phyloP scores from a whole-genome alignment of 2,888 invertebrate genomes.

The Terebella lapidaria region DNA sequence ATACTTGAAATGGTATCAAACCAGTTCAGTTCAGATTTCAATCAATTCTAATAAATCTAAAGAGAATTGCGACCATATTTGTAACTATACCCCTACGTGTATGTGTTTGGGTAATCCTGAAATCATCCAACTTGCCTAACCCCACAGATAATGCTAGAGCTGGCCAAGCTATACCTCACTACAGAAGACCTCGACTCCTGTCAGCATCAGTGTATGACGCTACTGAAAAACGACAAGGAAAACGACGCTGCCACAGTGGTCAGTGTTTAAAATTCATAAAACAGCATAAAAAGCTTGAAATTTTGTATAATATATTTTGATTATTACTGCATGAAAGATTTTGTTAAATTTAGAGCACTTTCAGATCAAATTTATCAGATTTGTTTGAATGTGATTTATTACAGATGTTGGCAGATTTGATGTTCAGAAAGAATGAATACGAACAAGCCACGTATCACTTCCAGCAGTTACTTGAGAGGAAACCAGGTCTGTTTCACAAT shows the following conservation, averaged over 20 bases:
- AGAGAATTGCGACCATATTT: too few relatives aligned
- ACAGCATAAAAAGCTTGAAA: neutral
- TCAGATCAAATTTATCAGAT: neutral
- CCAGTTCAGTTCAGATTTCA: too few relatives aligned
- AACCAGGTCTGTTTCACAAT: conserved; percentile 40
- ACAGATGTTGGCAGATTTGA: conserved; percentile 87
- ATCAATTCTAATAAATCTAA: too few relatives aligned
- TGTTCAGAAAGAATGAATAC: conserved; percentile 82
- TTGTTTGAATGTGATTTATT: too few relatives aligned
- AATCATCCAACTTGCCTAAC: too few relatives aligned
- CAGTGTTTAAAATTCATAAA: conserved; percentile 23
- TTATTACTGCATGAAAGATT: neutral
- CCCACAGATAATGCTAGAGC: conserved; percentile 50
- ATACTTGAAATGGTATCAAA: too few relatives aligned
- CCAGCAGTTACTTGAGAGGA: conserved; percentile 64
- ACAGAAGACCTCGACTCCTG: conserved; percentile 78
- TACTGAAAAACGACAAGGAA: conserved; percentile 78
- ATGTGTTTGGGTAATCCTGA: too few relatives aligned
- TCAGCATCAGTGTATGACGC: conserved; percentile 75
- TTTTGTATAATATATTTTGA: neutral
- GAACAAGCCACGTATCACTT: conserved; percentile 87
- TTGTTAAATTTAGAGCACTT: neutral
- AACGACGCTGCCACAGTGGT: conserved; percentile 85
- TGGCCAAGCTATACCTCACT: conserved; percentile 52
- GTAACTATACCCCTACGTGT: too few relatives aligned